Percentiles rank a stretch among this genome's conserved stretches.
Evolutionary conservation across 2,113 vertebrate genomes (phyloP).

Genomic region (Delphinus delphis): DNA sequence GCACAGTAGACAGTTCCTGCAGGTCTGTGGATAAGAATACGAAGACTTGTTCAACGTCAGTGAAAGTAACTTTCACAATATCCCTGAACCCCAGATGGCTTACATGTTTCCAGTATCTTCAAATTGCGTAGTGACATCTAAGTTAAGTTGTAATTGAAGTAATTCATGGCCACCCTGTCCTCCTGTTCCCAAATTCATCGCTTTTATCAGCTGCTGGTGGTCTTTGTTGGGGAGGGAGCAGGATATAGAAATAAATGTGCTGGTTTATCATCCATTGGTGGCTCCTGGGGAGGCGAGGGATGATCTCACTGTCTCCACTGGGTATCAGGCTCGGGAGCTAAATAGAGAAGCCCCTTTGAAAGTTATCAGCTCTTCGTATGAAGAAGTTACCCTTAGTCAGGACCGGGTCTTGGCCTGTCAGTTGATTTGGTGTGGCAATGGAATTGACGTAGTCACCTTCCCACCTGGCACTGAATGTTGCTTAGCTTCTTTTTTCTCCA

Average conservation of each 20-base stretch:
- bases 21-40: not conserved
- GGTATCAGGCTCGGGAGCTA: not conserved
- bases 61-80: not conserved
- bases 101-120: not conserved
- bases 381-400: not conserved
- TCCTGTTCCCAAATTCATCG: not conserved
- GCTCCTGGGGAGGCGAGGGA: not conserved
- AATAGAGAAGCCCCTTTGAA: not conserved
- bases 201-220: not conserved
- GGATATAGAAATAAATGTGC: not conserved
- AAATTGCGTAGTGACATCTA: not conserved
- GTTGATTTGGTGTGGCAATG: not conserved
- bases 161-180: not conserved
- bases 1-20: not conserved
- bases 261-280: not conserved
- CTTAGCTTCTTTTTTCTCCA: not conserved
- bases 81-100: not conserved
- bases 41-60: not conserved
- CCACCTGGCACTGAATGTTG: fast-evolving
- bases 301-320: not conserved
- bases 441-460: not conserved
- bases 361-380: not conserved
- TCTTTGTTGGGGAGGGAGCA: not conserved
- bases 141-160: not conserved
- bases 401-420: not conserved